Percentiles rank a stretch among this genome's conserved stretches.
These are phyloP conservation scores for Patella vulgata DNA, from an alignment of 1,140 invertebrate genomes.

Conservation along the genomic window DNA sequence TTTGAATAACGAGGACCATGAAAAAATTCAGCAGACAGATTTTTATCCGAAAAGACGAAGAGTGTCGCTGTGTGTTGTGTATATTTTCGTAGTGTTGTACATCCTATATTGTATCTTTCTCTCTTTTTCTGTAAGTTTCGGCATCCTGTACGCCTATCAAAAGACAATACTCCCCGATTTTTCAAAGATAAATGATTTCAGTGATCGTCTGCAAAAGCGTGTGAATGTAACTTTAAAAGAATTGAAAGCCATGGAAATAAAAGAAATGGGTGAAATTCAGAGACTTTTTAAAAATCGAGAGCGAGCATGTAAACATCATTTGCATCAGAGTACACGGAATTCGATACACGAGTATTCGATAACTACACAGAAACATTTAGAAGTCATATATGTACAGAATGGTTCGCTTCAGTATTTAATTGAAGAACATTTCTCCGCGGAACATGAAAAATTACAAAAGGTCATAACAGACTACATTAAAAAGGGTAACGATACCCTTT, in stretches of 20 bases:
- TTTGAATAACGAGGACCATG: constrained; percentile 19
- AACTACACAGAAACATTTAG: constrained; percentile 29
- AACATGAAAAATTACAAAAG: constrained; percentile 39
- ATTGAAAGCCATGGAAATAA: constrained; percentile 41
- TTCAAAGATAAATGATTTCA: constrained; percentile 38
- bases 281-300: constrained; percentile 37
- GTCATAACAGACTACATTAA: constrained; percentile 34
- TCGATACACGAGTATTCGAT: constrained; percentile 29
- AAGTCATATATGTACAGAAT: constrained; percentile 33
- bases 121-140: constrained; percentile 49
- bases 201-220: constrained; percentile 29
- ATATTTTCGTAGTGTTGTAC: constrained; percentile 43
- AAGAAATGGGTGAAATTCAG: constrained; percentile 38
- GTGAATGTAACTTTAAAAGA: constrained; percentile 30
- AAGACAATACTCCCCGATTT: constrained; percentile 33
- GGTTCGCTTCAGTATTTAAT: constrained; percentile 34
- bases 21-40: neutral
- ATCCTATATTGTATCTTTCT: constrained; percentile 51
- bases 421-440: constrained; percentile 27
- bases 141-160: constrained; percentile 45
- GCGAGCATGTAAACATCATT: constrained; percentile 45
- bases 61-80: constrained; percentile 26
- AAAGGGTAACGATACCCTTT: constrained; percentile 41
- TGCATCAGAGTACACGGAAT: constrained; percentile 34
- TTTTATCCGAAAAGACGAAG: too few relatives aligned